Base-by-base conservation (phyloP, 2,113 vertebrate genomes). In the Glareola pratincola region DNA sequence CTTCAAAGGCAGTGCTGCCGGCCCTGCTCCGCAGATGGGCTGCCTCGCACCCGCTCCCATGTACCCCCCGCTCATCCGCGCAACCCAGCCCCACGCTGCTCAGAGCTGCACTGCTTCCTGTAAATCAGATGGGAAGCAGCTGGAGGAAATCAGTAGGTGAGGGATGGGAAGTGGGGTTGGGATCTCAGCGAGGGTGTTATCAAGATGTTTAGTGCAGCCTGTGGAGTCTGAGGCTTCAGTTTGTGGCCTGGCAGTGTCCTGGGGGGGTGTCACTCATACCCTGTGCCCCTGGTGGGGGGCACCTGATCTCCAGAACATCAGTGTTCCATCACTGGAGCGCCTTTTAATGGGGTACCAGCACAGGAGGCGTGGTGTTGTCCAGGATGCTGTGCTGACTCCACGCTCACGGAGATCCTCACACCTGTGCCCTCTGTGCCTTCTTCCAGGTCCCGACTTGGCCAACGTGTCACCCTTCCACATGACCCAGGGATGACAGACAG, bases 1-100 rank as follows among this genome's bases (percentile, higher is more conserved):
- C 43, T 95, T 94, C 90, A 96, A 94, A 96, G 90, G 92, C 96
- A 63, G 51, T 3, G 4, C 37, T 88, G 63, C 45, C 1, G 2
- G 68, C 43, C 63, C 91, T 96, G 91, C 91, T 94, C 50, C 0
- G 10, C 93, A 96, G 69, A 95, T 92, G 94, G 66, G 92, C 75
- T 59, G 37, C 24, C 41, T 77, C 3, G 1, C 45, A 14, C 78
- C 57, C 24, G 0, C 66, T 41, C 41, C 69, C n/a, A 15, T 18
- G 37, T 21, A 4, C 21, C 89, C 74, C 51, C 43, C 20, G 37
- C 36, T 71, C 32, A 4, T 51, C 56, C 64, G 53, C 16, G 9
- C 50, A 66, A n/a, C 15, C 29, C 63, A 51, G 50, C 39, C 75
- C 64, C 54, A 6, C 1, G 16, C 84, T 62, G 67, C 64, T 90